Base-by-base conservation (phyloP, 2,888 invertebrate genomes). In the Zele albiditarsus region DNA sequence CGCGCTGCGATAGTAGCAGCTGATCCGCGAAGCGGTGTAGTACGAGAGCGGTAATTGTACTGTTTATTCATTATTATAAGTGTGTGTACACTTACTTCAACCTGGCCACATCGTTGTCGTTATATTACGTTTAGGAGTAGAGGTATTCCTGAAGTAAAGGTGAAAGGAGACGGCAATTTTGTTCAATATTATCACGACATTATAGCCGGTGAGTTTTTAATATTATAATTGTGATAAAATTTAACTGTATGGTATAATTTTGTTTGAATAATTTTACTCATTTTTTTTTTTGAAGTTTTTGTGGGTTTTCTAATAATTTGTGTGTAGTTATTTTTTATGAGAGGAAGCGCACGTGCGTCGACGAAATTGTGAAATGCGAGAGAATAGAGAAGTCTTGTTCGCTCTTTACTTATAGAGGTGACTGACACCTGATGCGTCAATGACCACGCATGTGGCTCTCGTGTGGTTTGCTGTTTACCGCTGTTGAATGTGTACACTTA, bases 381-480 rank as follows among this genome's bases (percentile, higher is more conserved):
- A 66, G 58, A 23, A 12, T 38, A 38, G 25, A 58, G 23, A 58
- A 46, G 16, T 70, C 33, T 71, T 58, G 66, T 67, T 38, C 60
- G 66, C 46, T 46, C 49, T 75, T 38, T 38, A 38, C 12, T 38
- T 25, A 23, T 60, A 71, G 85, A 85, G 88, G 88, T 89, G 89
- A 89, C 87, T 89, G 88, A 89, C 89, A 89, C 89, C 89, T 89
- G 88, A 88, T 89, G 89, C 88, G 87, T 88, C 88, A 86, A 86
- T 87, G 88, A 86, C 86, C 83, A 82, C 83, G 84, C 84, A 82
- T 86, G 80, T 81, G 79, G 81, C 80, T 80, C 71, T 80, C 71
- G 76, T 75, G 73, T 74, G 76, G 71, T 67, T 58, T 68, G 73
- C 72, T 65, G 71, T 72, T 77, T 57, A 63, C 71, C 74, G 38